Evolutionary conservation across 2,113 vertebrate species (phyloP).

Genomic region (Syrmaticus mikado): DNA sequence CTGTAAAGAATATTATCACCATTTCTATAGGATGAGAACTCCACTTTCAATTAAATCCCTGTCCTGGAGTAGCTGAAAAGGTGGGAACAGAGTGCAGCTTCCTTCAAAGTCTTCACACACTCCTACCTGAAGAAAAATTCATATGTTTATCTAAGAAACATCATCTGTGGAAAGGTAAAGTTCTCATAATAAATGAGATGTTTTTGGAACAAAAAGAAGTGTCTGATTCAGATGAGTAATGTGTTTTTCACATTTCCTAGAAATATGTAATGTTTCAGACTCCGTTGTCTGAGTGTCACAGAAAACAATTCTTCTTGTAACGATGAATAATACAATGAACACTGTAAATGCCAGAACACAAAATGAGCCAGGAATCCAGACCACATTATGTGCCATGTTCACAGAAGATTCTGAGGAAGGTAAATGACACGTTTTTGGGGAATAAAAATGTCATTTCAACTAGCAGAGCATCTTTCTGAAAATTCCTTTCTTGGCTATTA

Average conservation of each 20-base stretch:
- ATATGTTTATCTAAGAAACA: neutral
- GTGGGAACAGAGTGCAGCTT: neutral
- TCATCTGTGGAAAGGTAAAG: neutral
- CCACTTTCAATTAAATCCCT: neutral
- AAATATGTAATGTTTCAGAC: neutral
- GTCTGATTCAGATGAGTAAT: neutral
- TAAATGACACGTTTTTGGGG: neutral
- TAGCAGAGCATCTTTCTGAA: neutral
- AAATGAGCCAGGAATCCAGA: neutral
- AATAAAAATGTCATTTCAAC: neutral
- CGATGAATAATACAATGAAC: neutral
- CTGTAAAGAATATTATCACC: neutral
- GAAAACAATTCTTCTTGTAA: neutral
- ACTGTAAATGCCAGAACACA: neutral
- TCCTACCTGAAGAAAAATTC: neutral
- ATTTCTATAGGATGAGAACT: neutral
- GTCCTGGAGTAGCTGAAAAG: neutral
- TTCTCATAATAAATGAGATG: neutral
- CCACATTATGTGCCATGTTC: rapidly evolving
- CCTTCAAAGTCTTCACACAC: neutral
- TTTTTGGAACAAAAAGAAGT: neutral
- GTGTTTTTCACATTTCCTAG: neutral
- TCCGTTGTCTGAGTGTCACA: neutral
- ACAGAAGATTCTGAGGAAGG: neutral
- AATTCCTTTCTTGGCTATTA: neutral